Evolutionary conservation across 2,888 invertebrate species (phyloP).

Genomic region (Malthinus seriepunctatus): DNA sequence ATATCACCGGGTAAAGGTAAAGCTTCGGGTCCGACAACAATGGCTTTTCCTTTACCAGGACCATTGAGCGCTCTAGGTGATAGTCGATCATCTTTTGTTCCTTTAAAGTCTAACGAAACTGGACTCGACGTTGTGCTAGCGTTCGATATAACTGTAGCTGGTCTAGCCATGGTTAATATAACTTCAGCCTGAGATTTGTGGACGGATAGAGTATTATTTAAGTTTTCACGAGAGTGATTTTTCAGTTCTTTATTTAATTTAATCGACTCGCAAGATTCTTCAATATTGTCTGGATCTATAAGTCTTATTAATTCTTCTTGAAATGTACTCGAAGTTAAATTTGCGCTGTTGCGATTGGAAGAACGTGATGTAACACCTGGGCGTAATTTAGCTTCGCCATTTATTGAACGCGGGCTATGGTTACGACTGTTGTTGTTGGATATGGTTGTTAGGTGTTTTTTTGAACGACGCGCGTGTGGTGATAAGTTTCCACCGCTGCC

Average conservation of each 20-base stretch:
- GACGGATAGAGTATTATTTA: slow-evolving; percentile 47
- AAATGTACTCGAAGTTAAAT: slow-evolving; percentile 64
- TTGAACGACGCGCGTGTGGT: slow-evolving; percentile 56
- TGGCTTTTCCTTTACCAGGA: slow-evolving; percentile 40
- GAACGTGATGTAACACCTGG: slow-evolving; percentile 56
- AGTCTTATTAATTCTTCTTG: slow-evolving; percentile 83
- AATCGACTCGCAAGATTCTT: slow-evolving; percentile 36
- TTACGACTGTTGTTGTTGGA: slow-evolving; percentile 59
- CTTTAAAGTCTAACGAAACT: slow-evolving; percentile 60
- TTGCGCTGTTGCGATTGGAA: slow-evolving; percentile 64
- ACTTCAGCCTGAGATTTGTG: slow-evolving; percentile 59
- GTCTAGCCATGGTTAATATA: slow-evolving; percentile 67
- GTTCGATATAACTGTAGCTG: slow-evolving; percentile 67
- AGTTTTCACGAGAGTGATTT: slow-evolving; percentile 48
- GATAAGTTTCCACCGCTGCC: slow-evolving; percentile 60
- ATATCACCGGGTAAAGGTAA: slow-evolving; percentile 71
- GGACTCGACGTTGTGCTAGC: slow-evolving; percentile 63
- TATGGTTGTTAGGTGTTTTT: slow-evolving; percentile 52
- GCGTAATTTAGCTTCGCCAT: slow-evolving; percentile 62
- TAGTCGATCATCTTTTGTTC: slow-evolving; percentile 61
- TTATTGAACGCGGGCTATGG: slow-evolving; percentile 64
- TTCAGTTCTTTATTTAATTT: slow-evolving; percentile 40
- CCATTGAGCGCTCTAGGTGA: slow-evolving; percentile 46
- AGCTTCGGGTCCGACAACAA: slow-evolving; percentile 48
- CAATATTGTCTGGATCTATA: slow-evolving; percentile 76